Base-by-base conservation (phyloP, 2,113 vertebrate genomes). In the Coreoperca whiteheadi region DNA sequence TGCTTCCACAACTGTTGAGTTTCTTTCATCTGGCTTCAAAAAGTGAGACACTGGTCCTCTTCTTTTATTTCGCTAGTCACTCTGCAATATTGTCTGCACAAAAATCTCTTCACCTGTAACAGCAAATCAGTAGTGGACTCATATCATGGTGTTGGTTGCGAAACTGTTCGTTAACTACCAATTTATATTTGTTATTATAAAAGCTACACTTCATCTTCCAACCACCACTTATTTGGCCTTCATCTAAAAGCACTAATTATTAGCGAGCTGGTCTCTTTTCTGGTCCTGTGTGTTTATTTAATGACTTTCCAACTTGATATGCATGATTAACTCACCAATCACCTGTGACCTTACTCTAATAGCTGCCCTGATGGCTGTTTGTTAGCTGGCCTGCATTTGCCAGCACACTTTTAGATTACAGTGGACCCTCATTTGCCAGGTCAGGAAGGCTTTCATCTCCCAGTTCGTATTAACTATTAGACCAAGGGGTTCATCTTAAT, bases 291-390 rank as follows among this genome's bases (percentile, higher is more conserved):
- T 74, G 60, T 88, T 59, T 74, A 67, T 37, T 72, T 48, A 69
- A 74, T 86, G 28, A 77, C 50, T 71, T 81, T 74, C 28, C 34
- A 53, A 66, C 0, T 43, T 53, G 64, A 85, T 25, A 20, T 23
- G 30, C 76, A 30, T 84, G 59, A 85, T 87, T 85, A 81, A 67
- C 68, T 74, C 56, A 37, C 34, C 34, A 72, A 57, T 77, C 71
- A 74, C 61, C 80, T 61, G 37, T 39, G 74, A 20, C 34, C 6
- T 76, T 85, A 56, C 18, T 72, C 43, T 64, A 71, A 69, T 77
- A 64, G 3, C 4, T 48, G 25, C 16, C 0, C 4, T 54, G 64
- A 6, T 73, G 39, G 56, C 67, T 14, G 43, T 84, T 88, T 78
- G 41, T 74, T 34, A 54, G 63, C 57, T 5, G 12, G 21, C 10